These are phyloP conservation scores for Brachypodius melanocephalos DNA, from an alignment of 2,113 vertebrate genomes.

Conservation along the genomic window DNA sequence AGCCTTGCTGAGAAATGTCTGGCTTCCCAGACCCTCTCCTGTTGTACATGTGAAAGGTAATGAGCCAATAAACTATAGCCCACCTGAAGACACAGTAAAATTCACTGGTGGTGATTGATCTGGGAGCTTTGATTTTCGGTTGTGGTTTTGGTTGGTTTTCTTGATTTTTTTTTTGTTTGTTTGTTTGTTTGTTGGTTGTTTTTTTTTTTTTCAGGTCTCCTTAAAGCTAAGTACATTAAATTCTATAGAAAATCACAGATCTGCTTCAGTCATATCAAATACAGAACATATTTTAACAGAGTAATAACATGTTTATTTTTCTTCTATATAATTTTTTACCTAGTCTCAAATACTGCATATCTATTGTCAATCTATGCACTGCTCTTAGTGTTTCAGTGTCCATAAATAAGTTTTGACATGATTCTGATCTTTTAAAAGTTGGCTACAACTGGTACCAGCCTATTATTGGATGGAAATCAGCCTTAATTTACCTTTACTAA, in stretches of 20 bases:
- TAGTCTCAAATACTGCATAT: background rate
- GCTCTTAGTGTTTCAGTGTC: background rate
- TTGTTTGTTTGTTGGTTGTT: background rate
- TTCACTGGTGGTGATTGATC: background rate
- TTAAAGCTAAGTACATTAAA: background rate
- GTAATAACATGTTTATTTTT: background rate
- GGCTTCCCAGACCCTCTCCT: background rate
- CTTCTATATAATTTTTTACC: background rate
- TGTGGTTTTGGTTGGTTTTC: background rate
- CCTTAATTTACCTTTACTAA: constrained; percentile 41
- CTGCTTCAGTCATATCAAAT: background rate
- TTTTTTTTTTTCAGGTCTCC: background rate
- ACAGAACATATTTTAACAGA: background rate
- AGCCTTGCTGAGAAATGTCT: background rate
- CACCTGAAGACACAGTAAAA: background rate
- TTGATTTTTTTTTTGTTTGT: background rate
- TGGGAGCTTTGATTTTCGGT: background rate
- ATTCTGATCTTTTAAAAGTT: background rate
- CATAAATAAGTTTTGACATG: background rate
- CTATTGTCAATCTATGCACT: background rate
- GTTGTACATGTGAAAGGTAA: background rate
- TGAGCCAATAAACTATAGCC: background rate
- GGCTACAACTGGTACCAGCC: background rate
- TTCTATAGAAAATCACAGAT: background rate
- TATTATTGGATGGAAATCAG: background rate